Evolutionary conservation across 2,113 vertebrate genomes (phyloP).

Genomic region (Colinus virginianus): DNA sequence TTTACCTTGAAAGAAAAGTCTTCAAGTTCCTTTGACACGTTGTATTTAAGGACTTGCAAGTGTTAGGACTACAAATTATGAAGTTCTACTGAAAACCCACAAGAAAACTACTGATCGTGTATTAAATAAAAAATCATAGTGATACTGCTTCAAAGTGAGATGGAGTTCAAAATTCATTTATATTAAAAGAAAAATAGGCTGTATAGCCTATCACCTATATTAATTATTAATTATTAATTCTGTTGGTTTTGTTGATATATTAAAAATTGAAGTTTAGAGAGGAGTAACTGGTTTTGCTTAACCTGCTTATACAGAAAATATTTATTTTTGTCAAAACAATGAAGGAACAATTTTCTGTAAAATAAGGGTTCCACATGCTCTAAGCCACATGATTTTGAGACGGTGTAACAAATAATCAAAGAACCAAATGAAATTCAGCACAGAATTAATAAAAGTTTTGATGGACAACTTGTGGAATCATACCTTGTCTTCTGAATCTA

Average conservation of each 20-base stretch:
- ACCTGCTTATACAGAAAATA: neutral
- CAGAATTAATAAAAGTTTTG: neutral
- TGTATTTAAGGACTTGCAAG: neutral
- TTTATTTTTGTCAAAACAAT: neutral
- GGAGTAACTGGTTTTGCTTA: neutral
- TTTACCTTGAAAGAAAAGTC: neutral
- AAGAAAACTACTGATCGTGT: neutral
- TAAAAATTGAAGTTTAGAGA: neutral
- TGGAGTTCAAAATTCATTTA: neutral
- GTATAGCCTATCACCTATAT: neutral
- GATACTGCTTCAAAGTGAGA: neutral
- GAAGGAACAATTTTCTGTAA: neutral
- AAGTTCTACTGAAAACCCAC: neutral
- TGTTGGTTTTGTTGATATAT: neutral
- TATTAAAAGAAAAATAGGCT: neutral
- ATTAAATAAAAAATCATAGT: neutral
- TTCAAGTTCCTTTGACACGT: neutral
- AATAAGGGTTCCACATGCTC: neutral
- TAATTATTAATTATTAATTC: neutral
- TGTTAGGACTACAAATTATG: neutral
- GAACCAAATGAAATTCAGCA: neutral
- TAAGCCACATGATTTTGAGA: neutral
- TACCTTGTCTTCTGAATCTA: neutral
- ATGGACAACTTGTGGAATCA: neutral
- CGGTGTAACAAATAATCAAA: neutral